phyloP scores from a whole-genome alignment of 1,140 invertebrate genomes.

The Ceratoteleas bidentatus region DNA sequence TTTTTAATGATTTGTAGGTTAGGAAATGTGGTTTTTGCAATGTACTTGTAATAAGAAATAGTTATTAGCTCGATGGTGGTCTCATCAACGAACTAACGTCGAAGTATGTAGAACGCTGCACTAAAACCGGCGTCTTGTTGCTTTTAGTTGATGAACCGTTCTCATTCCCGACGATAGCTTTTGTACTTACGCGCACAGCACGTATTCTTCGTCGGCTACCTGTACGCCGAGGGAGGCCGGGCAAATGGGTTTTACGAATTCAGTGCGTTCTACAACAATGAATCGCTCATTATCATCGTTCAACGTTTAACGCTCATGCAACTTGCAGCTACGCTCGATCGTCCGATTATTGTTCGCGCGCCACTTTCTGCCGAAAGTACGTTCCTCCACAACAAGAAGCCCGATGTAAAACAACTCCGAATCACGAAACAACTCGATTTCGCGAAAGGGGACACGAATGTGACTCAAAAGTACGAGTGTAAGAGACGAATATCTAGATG shows the following conservation, averaged over 20 bases:
- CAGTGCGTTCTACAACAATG: slow-evolving; percentile 48
- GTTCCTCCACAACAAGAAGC: background rate
- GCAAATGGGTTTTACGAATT: slow-evolving; percentile 58
- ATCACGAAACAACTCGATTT: background rate
- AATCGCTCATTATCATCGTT: slow-evolving; percentile 54
- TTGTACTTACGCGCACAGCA: slow-evolving; percentile 40
- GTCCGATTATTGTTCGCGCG: slow-evolving; percentile 22
- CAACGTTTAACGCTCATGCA: slow-evolving; percentile 44
- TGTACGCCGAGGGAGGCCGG: slow-evolving; percentile 37
- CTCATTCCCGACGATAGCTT: slow-evolving; percentile 49
- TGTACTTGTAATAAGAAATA: too few species aligned
- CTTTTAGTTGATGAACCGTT: slow-evolving; percentile 62
- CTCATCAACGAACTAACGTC: background rate
- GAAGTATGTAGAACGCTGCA: slow-evolving; percentile 14
- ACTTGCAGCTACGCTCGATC: slow-evolving; percentile 14
- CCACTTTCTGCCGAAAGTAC: slow-evolving; percentile 2
- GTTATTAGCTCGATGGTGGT: too few species aligned
- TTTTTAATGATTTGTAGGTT: too few species aligned
- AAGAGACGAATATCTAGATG: too few species aligned
- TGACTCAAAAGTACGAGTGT: too few species aligned
- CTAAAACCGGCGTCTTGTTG: slow-evolving; percentile 42
- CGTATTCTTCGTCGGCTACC: slow-evolving; percentile 43
- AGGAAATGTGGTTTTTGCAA: too few species aligned
- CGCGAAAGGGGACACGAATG: too few species aligned
- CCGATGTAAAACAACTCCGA: background rate